These are phyloP conservation scores for Chloroceryle aenea DNA, from an alignment of 2,113 vertebrate species.

Conservation along the genomic window DNA sequence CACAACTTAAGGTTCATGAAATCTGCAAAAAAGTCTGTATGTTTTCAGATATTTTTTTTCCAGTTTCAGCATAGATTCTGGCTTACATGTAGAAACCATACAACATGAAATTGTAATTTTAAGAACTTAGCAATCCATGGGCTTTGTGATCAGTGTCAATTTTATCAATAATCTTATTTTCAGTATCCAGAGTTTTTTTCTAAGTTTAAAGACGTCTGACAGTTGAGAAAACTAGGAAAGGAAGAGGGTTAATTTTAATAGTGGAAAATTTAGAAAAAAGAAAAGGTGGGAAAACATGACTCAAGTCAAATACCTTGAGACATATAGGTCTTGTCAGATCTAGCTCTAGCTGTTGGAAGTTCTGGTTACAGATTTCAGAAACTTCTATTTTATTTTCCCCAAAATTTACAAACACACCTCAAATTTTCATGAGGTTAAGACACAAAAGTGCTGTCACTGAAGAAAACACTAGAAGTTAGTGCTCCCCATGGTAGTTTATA, in stretches of 20 bases:
- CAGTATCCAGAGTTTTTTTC: not conserved
- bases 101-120: not conserved
- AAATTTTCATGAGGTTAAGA: not conserved
- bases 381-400: not conserved
- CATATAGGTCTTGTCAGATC: not conserved
- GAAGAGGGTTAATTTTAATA: not conserved
- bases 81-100: not conserved
- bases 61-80: not conserved
- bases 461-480: not conserved
- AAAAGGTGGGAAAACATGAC: not conserved
- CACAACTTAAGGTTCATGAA: not conserved
- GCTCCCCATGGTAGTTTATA: not conserved
- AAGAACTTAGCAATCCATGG: not conserved
- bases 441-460: not conserved
- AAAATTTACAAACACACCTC: not conserved
- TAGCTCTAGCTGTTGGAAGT: not conserved
- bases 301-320: not conserved
- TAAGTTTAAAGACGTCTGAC: not conserved
- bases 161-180: not conserved
- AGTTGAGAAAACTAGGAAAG: not conserved
- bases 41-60: not conserved
- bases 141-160: not conserved
- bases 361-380: not conserved
- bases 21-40: accelerated
- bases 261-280: not conserved